Base-by-base conservation (phyloP, 2,888 invertebrate species). In the Pollenia griseotomentosa region DNA sequence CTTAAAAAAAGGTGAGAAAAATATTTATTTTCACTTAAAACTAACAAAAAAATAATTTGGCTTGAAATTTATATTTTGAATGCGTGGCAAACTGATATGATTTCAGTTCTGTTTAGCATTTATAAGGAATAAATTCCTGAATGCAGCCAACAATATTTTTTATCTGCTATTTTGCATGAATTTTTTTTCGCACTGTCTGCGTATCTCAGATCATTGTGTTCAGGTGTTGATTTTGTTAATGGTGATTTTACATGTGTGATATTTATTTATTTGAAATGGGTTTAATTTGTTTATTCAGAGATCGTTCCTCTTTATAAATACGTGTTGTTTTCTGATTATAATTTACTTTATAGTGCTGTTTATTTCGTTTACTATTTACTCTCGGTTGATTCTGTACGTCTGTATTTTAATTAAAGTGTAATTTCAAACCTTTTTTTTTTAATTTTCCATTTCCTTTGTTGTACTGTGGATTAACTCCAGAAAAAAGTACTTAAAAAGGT, bases 41-140 rank as follows among this genome's bases (percentile, higher is more conserved):
- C 7, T 7, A 14, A 14, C 4, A 53, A 65, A 48, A 46, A 57
- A 40, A n/a, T 12, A 19, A 63, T 81, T 81, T 78, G 78, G 42
- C 42, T 78, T 74, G 46, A 61, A 78, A 87, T 87, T 87, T 87
- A 84, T 84, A 87, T 84, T 84, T 82, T 53, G 40, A 63, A 87
- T 78, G 81, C 87, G 81, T 84, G 84, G 81, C 84, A 87, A 87
- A 87, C 84, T 87, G 68, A 33, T 78, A 81, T 55, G 51, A 79
- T 73, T 81, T 74, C 73, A 48, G 33, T 57, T 59, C 51, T 33
- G 46, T 46, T 59, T 53, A 16, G 16, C 46, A 66, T 33, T 40
- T 33, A 11, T 9, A 46, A 53, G n/a, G 2, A n/a, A 51, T 14
- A n/a, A 65, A 11, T 42, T 7, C 40, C 42, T 16, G 53, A 42